Evolutionary conservation across 2,113 vertebrate genomes (phyloP).

Genomic region (Laticauda laticaudata): DNA sequence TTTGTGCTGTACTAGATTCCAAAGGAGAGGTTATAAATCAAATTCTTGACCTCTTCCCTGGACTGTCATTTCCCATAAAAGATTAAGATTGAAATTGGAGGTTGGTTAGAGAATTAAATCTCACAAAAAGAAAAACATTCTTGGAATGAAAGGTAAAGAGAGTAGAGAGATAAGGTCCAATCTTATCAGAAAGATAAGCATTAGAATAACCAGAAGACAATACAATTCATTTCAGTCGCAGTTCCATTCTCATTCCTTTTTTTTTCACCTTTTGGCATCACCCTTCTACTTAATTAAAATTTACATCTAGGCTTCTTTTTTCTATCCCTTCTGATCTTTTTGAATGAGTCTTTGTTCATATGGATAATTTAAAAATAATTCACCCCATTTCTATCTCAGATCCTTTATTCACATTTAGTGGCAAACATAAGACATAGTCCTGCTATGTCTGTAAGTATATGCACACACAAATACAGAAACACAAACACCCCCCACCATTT

Average conservation of each 20-base stretch:
- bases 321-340: not conserved
- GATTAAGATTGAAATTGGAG: no score
- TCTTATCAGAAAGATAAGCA: not conserved
- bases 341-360: not conserved
- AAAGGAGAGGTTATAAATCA: no score
- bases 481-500: not conserved
- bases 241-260: not conserved
- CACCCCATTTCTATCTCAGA: not conserved
- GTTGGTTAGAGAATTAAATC: not conserved
- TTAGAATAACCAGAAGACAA: not conserved
- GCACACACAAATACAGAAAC: not conserved
- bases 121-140: not conserved
- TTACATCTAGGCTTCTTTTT: not conserved
- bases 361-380: not conserved
- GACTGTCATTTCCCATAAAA: no score
- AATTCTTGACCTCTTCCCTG: no score
- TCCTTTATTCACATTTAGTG: not conserved
- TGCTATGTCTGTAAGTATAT: not conserved
- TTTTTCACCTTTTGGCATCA: no score
- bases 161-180: not conserved
- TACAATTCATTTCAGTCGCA: not conserved
- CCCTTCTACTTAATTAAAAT: not conserved
- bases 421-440: not conserved
- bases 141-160: not conserved
- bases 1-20: no score